Evolutionary conservation across 2,797 vertebrate species (phyloP), one percentile per base, ranked within the genome.

Genomic region (Cossypha polioptera): DNA sequence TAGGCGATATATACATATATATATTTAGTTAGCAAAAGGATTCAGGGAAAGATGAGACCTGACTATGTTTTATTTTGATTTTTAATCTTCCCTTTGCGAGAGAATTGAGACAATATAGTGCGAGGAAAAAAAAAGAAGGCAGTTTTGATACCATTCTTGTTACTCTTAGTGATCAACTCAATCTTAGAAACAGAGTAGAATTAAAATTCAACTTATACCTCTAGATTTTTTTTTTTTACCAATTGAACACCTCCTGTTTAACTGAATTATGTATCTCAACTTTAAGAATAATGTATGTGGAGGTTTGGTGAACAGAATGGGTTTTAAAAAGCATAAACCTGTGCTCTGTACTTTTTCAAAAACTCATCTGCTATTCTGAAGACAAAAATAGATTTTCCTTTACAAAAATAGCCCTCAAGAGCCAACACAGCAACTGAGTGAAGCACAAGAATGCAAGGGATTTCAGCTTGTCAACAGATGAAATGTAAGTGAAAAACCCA

Each of bases 351-450:
- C 47, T 88, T 84, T 80, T 77, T 71, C 48, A 86, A 33, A 83
- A 87, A 79, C 57, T 86, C 75, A 85, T 81, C 87, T 85, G 54
- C 66, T 95, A 71, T 77, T 89, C 61, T 66, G 13, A 13, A 55
- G 38, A 81, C 28, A 94, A 92, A 96, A 92, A 88, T 72, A 90
- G 82, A 62, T 55, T 55, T 90, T 65, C 53, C 31, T 74, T 82
- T 81, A 33, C 67, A 85, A 89, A 96, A 93, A 93, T 45, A 93
- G 66, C 74, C 84, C 58, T 88, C 31, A 66, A 94, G 75, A 94
- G 61, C 35, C 69, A 91, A 71, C 61, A 65, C 6, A 76, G 51
- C 18, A 55, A 86, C 42, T 18, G 35, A 93, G 78, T 31, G 48
- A 89, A 88, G 79, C 62, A 83, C 21, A 86, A 81, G 83, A 92